Base-by-base conservation (phyloP, 2,888 invertebrate genomes). In the Mayetiola destructor region DNA sequence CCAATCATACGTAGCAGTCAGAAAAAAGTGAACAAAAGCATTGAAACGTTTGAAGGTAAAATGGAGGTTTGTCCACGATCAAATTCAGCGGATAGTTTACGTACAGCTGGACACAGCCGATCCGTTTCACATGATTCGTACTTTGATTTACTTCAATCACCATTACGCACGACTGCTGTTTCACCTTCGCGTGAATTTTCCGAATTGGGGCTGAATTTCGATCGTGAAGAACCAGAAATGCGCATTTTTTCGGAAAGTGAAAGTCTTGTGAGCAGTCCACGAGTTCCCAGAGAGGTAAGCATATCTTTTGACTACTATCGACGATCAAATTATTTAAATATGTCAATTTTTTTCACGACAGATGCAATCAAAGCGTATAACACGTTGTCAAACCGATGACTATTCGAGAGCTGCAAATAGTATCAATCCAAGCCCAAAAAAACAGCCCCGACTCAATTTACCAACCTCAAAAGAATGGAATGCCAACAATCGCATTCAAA, bases 121-220 rank as follows among this genome's bases (percentile, higher is more conserved):
- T 91, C 91, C 1, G 88, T 91, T 0, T 91, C 91, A 0, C 92
- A 93, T 71, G 93, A 93, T 70, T 93, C 92, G 1, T 93, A 93
- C 73, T 93, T 93, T 74, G 91, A 92, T 66, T 62, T 71, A 60
- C 60, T 74, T 57, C 72, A 74, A 60, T 75, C 74, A 14, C 70
- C 73, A 27, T 70, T 72, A 56, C 66, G 72, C 10, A 60, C 63
- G 16, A 70, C 69, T 56, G 69, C 73, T 14, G 68, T 3, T 27
- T 72, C 71, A 58, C 69, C 72, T 3, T 73, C 72, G 16, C 70
- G 81, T 27, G 90, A 90, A 71, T 75, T 90, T 56, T 88, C 88
- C n/a, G 88, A 87, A 67, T 82, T 90, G 71, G 80, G 88, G 27
- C 74, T 90, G 36, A 85, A 89, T 56, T 85, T 90, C 63, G 87